phyloP scores from a whole-genome alignment of 2,113 vertebrate species.

The Bos javanicus region DNA sequence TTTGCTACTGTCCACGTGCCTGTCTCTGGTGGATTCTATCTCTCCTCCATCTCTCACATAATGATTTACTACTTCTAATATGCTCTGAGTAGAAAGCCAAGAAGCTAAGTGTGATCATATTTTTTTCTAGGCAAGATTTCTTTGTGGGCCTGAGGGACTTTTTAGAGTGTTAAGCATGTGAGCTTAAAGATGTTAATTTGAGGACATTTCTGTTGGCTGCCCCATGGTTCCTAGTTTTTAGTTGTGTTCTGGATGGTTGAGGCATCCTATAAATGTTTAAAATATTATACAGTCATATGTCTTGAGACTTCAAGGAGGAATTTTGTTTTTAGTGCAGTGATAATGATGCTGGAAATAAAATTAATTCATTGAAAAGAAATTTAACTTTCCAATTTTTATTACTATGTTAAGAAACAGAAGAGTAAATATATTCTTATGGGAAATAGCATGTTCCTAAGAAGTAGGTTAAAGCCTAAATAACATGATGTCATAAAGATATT shows the following conservation, averaged over 20 bases:
- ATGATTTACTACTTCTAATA: constrained; percentile 46
- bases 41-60: background rate
- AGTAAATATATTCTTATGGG: background rate
- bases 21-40: background rate
- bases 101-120: constrained; percentile 34
- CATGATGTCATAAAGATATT: background rate
- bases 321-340: background rate
- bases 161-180: background rate
- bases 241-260: background rate
- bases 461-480: background rate
- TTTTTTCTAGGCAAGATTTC: constrained; percentile 46
- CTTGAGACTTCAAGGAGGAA: background rate
- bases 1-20: background rate
- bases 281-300: background rate
- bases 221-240: background rate
- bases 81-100: constrained; percentile 22
- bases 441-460: background rate
- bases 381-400: background rate
- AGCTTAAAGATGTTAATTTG: background rate
- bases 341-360: background rate
- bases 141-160: background rate
- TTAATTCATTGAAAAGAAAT: constrained; percentile 14
- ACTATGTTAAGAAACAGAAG: background rate
- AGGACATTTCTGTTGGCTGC: background rate
- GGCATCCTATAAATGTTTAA: background rate